A percentile compares a stretch with the other conserved stretches of the same genome.
Conservation (phyloP, 2,888 invertebrate species). For the Melipona bicolor region DNA sequence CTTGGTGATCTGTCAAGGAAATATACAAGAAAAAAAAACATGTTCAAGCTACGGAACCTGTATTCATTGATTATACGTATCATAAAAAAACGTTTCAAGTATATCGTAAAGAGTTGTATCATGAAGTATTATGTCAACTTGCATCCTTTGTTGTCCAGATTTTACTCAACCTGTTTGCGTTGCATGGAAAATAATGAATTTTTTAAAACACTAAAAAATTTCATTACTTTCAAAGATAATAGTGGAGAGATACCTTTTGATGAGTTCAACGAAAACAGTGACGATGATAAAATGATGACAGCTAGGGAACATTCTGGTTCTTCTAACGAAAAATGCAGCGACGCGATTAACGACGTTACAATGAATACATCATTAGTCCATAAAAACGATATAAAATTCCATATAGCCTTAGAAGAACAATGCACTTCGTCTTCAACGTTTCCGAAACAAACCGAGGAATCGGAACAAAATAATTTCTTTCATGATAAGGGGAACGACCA, state of each 20-base stretch:
- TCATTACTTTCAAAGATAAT: no score
- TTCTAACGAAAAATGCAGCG: constrained; percentile 23
- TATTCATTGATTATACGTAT: background rate
- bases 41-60: background rate
- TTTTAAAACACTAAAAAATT: no score
- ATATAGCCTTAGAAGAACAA: background rate
- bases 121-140: no score
- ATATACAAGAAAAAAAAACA: background rate
- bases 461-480: constrained; percentile 2
- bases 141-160: no score
- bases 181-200: background rate
- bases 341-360: constrained; percentile 10
- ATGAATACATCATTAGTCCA: constrained; percentile 15
- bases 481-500: background rate
- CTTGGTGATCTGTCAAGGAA: background rate
- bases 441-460: background rate
- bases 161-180: no score
- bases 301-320: constrained; percentile 33
- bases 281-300: constrained; percentile 32
- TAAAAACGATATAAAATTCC: constrained; percentile 6
- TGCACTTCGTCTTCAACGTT: constrained; percentile 20
- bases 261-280: background rate
- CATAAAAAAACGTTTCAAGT: constrained; percentile 33
- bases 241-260: background rate
- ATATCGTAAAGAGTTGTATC: constrained; percentile 15